Conservation (phyloP, 2,888 invertebrate genomes). For the Athetis lepigone region DNA sequence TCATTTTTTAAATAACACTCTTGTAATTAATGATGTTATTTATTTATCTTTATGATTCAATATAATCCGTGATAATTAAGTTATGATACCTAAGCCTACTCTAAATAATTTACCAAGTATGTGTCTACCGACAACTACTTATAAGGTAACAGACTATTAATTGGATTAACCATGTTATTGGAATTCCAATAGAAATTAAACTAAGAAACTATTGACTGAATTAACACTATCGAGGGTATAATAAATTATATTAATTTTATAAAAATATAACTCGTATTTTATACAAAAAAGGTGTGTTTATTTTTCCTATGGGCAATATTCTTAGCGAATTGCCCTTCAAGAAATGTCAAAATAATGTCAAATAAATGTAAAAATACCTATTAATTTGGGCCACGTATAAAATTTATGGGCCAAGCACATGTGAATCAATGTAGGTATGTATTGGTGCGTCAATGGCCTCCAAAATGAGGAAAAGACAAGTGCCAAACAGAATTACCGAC, state of each 20-base stretch:
- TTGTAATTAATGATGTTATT: constrained; percentile 5
- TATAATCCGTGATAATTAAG: constrained; percentile 5
- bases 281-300: no score
- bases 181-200: constrained; percentile 15
- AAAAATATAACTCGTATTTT: background rate
- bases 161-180: constrained; percentile 12
- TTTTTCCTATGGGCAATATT: no score
- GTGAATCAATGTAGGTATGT: background rate
- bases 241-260: background rate
- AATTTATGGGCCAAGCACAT: background rate
- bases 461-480: constrained; percentile 40
- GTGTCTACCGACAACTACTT: background rate
- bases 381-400: background rate
- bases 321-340: no score
- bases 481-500: constrained; percentile 3
- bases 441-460: constrained; percentile 12
- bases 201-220: constrained; percentile 22
- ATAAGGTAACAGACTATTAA: background rate
- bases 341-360: no score
- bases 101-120: background rate
- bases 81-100: background rate
- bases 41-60: constrained; percentile 2
- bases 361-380: background rate
- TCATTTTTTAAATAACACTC: constrained; percentile 38
- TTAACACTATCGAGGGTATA: background rate